Percentiles rank a stretch among this genome's conserved stretches.
Evolutionary conservation across 2,888 invertebrate species (phyloP).

Genomic region (Hesperia comma): DNA sequence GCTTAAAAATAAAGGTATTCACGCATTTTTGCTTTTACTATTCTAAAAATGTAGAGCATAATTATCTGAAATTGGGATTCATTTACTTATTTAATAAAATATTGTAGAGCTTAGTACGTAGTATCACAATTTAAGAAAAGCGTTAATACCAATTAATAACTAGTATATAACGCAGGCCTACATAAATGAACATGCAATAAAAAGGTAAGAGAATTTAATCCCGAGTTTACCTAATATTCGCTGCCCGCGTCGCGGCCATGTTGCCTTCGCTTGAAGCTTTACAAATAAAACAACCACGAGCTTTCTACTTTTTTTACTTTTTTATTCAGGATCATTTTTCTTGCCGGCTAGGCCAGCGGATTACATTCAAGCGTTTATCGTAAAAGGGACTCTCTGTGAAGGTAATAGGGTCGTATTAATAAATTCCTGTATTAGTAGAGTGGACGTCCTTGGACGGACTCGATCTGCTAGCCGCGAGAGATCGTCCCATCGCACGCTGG

Average conservation of each 20-base stretch:
- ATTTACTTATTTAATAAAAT: neutral
- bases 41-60: neutral
- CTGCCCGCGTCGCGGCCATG: conserved; percentile 75
- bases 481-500: conserved; percentile 79
- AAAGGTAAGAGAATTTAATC: conserved; percentile 8
- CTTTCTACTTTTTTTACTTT: conserved; percentile 72
- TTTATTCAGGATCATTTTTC: conserved; percentile 84
- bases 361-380: conserved; percentile 53
- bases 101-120: no score
- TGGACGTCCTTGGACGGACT: conserved; percentile 84
- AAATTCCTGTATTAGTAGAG: conserved; percentile 61
- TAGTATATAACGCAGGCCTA: neutral
- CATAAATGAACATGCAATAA: neutral
- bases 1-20: no score
- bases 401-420: conserved; percentile 54
- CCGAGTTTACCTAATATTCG: conserved; percentile 57
- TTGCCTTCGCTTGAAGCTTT: conserved; percentile 69
- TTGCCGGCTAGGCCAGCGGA: conserved; percentile 72
- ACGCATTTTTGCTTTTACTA: neutral
- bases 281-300: conserved; percentile 80
- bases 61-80: neutral
- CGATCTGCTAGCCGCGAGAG: conserved; percentile 82
- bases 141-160: neutral
- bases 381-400: conserved; percentile 54
- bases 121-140: neutral